Conservation (phyloP, 2,797 vertebrate genomes). For the Notolabrus celidotus region DNA sequence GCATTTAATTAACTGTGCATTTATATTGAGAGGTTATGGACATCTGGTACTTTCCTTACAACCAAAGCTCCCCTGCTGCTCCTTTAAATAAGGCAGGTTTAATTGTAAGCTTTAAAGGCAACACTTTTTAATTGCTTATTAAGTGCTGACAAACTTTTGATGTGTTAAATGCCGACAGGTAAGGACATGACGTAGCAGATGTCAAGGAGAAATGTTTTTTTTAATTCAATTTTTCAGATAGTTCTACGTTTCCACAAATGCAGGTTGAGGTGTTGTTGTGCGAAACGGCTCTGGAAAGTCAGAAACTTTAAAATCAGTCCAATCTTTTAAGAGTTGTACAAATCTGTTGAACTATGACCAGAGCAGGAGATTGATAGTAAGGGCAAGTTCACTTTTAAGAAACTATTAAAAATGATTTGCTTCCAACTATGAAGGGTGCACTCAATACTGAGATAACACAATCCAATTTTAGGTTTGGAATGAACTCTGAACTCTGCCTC, state of each 20-base stretch:
- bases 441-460: conserved; percentile 2
- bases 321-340: neutral
- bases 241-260: neutral
- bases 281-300: neutral
- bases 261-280: conserved; percentile 1
- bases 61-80: conserved; percentile 33
- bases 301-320: neutral
- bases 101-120: conserved; percentile 29
- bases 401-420: neutral
- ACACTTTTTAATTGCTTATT: conserved; percentile 27
- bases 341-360: neutral
- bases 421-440: neutral
- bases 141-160: conserved; percentile 15
- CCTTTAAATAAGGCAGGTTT: conserved; percentile 32
- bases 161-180: neutral
- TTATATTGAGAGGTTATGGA: conserved; percentile 55
- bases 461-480: neutral
- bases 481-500: conserved; percentile 5
- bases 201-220: neutral
- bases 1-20: conserved; percentile 77
- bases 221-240: neutral
- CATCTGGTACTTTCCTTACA: conserved; percentile 30
- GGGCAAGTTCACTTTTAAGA: neutral
- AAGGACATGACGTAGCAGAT: neutral
- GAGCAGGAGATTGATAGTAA: neutral